Conservation (phyloP, 1,140 invertebrate species). For the Macrostomum lignano region DNA sequence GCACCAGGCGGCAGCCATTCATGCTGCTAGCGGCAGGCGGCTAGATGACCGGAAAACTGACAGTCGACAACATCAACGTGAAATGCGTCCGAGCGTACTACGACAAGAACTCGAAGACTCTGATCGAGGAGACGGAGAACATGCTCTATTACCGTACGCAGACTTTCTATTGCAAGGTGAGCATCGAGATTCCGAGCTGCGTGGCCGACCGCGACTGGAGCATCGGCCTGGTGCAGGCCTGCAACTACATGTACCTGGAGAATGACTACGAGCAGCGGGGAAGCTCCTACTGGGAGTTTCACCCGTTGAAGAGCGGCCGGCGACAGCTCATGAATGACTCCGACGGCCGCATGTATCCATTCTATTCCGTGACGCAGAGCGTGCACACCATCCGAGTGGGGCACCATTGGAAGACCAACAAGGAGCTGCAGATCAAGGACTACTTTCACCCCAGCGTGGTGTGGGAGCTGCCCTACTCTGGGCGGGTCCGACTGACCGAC, state of each 20-base stretch:
- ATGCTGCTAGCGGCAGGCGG: too few relatives aligned
- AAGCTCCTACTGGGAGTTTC: slow-evolving; percentile 4
- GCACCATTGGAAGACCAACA: not conserved
- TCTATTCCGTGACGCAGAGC: slow-evolving; percentile 4
- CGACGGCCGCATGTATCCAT: slow-evolving; percentile 3
- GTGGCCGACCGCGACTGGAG: slow-evolving; percentile 1
- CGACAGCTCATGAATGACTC: slow-evolving; percentile 5
- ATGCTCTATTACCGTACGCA: slow-evolving; percentile 5
- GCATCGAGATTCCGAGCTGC: not conserved
- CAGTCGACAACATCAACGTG: slow-evolving; percentile 3
- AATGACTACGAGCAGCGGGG: slow-evolving; percentile 4
- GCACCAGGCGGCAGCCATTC: too few relatives aligned
- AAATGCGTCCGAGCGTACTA: slow-evolving; percentile 3
- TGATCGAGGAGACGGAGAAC: slow-evolving; percentile 4
- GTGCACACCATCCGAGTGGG: slow-evolving; percentile 1
- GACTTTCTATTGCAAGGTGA: slow-evolving; percentile 5
- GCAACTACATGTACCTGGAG: slow-evolving; percentile 4
- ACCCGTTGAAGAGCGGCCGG: slow-evolving; percentile 2
- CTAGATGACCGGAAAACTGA: too few relatives aligned
- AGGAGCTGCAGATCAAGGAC: slow-evolving; percentile 1
- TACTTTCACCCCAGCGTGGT: slow-evolving; percentile 5
- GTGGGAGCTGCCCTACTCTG: slow-evolving; percentile 5
- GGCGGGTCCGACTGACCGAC: slow-evolving; percentile 2
- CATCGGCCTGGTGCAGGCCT: slow-evolving; percentile 4
- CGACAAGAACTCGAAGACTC: not conserved